Percentiles rank a stretch among this genome's conserved stretches.
These are phyloP conservation scores for cat (Felis catus) DNA, from an alignment of 2,113 vertebrate species.

Conservation along the genomic window DNA sequence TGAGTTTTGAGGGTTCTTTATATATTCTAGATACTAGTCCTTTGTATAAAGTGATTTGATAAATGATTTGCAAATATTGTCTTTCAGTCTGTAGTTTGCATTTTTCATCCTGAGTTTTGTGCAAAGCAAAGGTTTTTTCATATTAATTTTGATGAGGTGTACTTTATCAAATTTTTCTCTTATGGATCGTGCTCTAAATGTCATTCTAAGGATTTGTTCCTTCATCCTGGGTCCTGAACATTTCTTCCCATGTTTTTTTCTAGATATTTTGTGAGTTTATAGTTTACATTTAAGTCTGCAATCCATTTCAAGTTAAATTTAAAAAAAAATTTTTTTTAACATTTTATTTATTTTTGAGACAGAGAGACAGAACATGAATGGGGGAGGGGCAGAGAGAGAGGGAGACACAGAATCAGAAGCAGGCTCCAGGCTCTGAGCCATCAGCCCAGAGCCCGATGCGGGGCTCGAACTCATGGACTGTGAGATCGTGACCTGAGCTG, in stretches of 20 bases:
- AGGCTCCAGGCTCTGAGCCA: too few relatives aligned
- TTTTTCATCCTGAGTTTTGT: background rate
- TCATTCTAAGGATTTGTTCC: background rate
- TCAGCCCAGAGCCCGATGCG: too few relatives aligned
- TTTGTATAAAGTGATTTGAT: background rate
- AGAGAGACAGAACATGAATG: too few relatives aligned
- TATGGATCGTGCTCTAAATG: background rate
- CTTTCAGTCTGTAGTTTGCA: background rate
- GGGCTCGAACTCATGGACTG: too few relatives aligned
- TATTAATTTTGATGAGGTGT: background rate
- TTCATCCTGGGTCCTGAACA: background rate
- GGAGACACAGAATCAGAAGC: too few relatives aligned
- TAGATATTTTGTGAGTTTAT: background rate
- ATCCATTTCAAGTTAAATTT: background rate
- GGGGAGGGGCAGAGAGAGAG: too few relatives aligned
- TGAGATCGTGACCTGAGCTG: too few relatives aligned
- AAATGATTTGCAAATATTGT: background rate
- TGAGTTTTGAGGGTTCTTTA: background rate
- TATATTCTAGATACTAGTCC: background rate
- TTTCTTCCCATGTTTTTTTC: background rate
- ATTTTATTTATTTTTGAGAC: too few relatives aligned
- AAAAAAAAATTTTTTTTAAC: too few relatives aligned
- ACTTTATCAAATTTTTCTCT: background rate
- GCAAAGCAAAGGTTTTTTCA: background rate
- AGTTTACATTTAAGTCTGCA: background rate